Percentiles rank a stretch among this genome's conserved stretches.
These are phyloP conservation scores for Diachrysia chrysitis DNA, from an alignment of 2,888 invertebrate genomes.

Conservation along the genomic window DNA sequence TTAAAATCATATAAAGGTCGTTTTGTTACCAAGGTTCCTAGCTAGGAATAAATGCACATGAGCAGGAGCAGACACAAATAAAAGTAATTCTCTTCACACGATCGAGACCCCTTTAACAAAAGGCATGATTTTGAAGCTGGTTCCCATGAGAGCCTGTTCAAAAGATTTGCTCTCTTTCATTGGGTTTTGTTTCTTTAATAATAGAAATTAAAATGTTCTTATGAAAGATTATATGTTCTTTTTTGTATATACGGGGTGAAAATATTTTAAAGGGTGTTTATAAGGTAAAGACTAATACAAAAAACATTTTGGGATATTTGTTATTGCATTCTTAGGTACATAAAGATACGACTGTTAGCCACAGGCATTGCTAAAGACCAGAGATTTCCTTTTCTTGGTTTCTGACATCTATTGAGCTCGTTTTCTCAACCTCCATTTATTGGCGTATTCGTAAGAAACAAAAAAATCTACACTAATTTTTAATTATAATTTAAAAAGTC, in stretches of 20 bases:
- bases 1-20: slow-evolving; percentile 7
- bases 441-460: too few relatives aligned
- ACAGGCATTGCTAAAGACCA: too few relatives aligned
- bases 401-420: too few relatives aligned
- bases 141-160: slow-evolving; percentile 54
- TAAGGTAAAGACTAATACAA: background rate
- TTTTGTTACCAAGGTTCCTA: slow-evolving; percentile 11
- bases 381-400: too few relatives aligned
- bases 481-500: background rate
- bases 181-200: slow-evolving; percentile 10
- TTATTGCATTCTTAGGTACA: too few relatives aligned
- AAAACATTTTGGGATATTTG: too few relatives aligned
- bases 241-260: background rate
- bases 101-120: slow-evolving; percentile 47
- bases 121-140: slow-evolving; percentile 37
- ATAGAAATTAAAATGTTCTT: background rate
- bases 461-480: too few relatives aligned
- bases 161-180: slow-evolving; percentile 34
- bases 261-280: background rate
- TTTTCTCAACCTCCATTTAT: too few relatives aligned
- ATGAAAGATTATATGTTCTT: background rate
- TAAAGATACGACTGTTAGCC: too few relatives aligned
- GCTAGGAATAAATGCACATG: slow-evolving; percentile 22
- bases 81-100: slow-evolving; percentile 49
- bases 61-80: slow-evolving; percentile 38